Conservation (phyloP, 2,113 vertebrate species). For the Malurus alboscapulatus region DNA sequence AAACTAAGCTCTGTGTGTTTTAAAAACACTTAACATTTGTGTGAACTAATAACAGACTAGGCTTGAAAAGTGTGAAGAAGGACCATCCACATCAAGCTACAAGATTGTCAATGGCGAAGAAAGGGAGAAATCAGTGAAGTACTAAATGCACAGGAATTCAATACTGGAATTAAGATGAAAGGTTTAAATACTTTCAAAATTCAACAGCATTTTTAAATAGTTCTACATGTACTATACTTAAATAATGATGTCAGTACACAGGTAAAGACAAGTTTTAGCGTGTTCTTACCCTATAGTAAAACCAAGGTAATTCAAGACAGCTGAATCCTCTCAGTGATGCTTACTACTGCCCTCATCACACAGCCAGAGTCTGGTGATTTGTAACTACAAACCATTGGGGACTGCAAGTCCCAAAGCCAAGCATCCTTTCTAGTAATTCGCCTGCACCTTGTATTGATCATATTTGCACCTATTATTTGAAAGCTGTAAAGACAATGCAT, state of each 20-base stretch:
- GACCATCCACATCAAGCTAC: neutral
- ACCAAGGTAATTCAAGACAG: neutral
- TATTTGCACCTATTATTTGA: neutral
- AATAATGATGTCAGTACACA: neutral
- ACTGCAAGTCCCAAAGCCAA: neutral
- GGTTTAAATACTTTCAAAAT: neutral
- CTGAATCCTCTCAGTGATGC: neutral
- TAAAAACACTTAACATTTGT: neutral
- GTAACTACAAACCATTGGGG: neutral
- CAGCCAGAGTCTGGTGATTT: neutral
- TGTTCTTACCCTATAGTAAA: neutral
- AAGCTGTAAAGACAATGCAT: neutral
- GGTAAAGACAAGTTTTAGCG: neutral
- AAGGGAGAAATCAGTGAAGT: neutral
- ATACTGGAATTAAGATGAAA: neutral
- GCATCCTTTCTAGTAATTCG: neutral
- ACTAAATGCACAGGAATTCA: neutral
- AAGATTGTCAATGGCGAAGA: neutral
- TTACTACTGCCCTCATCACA: neutral
- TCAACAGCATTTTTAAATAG: neutral
- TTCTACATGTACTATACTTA: neutral
- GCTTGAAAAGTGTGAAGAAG: neutral
- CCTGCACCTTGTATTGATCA: neutral
- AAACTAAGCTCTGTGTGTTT: neutral
- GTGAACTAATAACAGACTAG: neutral